phyloP scores from a whole-genome alignment of 2,797 vertebrate species.

The Liasis olivaceus region DNA sequence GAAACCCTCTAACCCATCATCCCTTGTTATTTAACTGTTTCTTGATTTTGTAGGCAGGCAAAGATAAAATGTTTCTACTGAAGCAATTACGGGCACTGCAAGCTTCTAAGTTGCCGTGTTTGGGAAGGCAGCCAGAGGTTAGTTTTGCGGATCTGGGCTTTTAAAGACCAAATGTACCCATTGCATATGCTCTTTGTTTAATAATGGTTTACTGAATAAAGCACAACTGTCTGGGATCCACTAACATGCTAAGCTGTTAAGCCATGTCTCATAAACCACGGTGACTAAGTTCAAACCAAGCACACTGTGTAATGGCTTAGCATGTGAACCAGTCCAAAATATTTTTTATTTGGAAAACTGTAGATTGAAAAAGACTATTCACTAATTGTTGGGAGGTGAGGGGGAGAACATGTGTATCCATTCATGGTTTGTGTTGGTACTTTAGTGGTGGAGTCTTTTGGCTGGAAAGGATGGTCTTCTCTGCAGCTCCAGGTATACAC shows the following conservation, averaged over 20 bases:
- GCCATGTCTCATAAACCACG: too few species aligned
- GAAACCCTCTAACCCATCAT: too few species aligned
- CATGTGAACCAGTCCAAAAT: not conserved
- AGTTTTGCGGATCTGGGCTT: slow-evolving; percentile 18
- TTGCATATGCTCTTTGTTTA: not conserved
- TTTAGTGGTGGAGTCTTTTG: not conserved
- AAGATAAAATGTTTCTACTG: slow-evolving; percentile 88
- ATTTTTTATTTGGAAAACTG: not conserved
- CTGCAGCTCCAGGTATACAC: too few species aligned
- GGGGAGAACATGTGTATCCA: not conserved
- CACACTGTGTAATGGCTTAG: not conserved
- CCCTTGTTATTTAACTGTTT: slow-evolving; percentile 29
- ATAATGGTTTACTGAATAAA: not conserved
- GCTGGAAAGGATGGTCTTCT: too few species aligned
- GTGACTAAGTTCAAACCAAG: too few species aligned
- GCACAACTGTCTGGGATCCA: not conserved
- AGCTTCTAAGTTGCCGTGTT: not conserved
- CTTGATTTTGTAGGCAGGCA: slow-evolving; percentile 79
- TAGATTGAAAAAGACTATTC: not conserved
- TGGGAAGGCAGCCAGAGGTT: slow-evolving; percentile 59
- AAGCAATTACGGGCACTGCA: slow-evolving; percentile 74
- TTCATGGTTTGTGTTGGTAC: not conserved
- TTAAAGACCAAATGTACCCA: not conserved
- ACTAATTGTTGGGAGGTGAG: not conserved
- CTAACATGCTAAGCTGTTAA: not conserved